Percentiles rank a stretch among this genome's conserved stretches.
phyloP scores from a whole-genome alignment of 2,797 vertebrate species.

The Acipenser oxyrinchus region DNA sequence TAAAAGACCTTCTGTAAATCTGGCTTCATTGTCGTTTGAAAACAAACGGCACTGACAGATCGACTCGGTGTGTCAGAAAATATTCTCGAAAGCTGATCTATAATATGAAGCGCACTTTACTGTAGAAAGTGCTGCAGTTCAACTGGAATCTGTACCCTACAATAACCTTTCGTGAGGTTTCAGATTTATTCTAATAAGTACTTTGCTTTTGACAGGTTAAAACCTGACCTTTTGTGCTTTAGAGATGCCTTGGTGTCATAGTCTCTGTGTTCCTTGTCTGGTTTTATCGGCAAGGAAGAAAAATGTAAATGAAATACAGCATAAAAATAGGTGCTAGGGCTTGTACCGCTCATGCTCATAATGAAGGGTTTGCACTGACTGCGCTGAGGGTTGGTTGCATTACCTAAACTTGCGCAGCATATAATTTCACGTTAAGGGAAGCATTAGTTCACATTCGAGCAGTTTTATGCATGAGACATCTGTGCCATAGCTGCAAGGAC shows the following conservation, averaged over 20 bases:
- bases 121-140: constrained; percentile 42
- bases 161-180: constrained; percentile 65
- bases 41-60: not conserved
- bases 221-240: constrained; percentile 57
- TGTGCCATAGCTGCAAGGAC: constrained; percentile 18
- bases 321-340: constrained; percentile 73
- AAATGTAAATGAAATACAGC: constrained; percentile 74
- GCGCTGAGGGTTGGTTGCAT: constrained; percentile 17
- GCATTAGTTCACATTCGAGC: constrained; percentile 25
- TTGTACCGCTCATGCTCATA: constrained; percentile 54
- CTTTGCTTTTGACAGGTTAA: constrained; percentile 71
- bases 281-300: constrained; percentile 59
- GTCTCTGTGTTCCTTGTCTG: constrained; percentile 70
- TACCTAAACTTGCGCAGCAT: constrained; percentile 22
- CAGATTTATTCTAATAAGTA: constrained; percentile 78
- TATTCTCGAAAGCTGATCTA: not conserved
- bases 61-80: not conserved
- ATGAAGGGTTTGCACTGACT: constrained; percentile 17
- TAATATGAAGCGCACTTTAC: not conserved
- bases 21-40: not conserved
- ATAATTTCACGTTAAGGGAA: constrained; percentile 26
- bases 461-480: constrained; percentile 19
- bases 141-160: constrained; percentile 48
- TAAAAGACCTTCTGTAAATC: no score
- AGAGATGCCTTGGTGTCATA: constrained; percentile 59